Conservation (phyloP, 2,797 vertebrate species). For the Pelobates cultripes region DNA sequence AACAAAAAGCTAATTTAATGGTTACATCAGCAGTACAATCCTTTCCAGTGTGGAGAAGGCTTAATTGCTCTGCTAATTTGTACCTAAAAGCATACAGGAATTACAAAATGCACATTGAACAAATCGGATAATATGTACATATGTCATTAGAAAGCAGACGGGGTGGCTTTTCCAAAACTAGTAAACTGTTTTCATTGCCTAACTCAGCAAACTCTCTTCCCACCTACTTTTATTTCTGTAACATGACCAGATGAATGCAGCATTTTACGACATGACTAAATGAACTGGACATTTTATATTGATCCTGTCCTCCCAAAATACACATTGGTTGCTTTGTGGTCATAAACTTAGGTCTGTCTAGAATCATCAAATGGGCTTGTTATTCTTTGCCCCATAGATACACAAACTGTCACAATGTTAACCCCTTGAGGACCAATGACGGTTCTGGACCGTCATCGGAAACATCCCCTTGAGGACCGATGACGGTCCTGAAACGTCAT, state of each 20-base stretch:
- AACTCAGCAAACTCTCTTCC: neutral
- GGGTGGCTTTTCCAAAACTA: neutral
- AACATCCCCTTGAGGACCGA: too few relatives aligned
- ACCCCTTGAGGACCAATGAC: too few relatives aligned
- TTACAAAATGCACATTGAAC: constrained; percentile 4
- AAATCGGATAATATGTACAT: constrained; percentile 3
- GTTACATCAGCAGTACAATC: neutral
- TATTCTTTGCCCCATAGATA: too few relatives aligned
- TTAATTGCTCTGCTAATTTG: constrained; percentile 37
- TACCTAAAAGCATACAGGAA: constrained; percentile 27
- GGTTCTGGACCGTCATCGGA: too few relatives aligned
- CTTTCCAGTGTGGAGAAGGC: neutral
- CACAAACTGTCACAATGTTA: too few relatives aligned
- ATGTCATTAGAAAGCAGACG: neutral
- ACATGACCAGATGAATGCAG: neutral
- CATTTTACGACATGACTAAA: too few relatives aligned
- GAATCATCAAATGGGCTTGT: too few relatives aligned
- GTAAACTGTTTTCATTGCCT: neutral
- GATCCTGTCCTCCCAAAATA: too few relatives aligned
- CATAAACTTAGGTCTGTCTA: too few relatives aligned
- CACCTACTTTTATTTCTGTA: neutral
- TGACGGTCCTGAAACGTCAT: too few relatives aligned
- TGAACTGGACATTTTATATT: too few relatives aligned
- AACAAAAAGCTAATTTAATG: neutral
- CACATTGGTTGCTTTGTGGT: too few relatives aligned